These are phyloP conservation scores for Halcyon senegalensis DNA, from an alignment of 2,113 vertebrate genomes.

Conservation along the genomic window DNA sequence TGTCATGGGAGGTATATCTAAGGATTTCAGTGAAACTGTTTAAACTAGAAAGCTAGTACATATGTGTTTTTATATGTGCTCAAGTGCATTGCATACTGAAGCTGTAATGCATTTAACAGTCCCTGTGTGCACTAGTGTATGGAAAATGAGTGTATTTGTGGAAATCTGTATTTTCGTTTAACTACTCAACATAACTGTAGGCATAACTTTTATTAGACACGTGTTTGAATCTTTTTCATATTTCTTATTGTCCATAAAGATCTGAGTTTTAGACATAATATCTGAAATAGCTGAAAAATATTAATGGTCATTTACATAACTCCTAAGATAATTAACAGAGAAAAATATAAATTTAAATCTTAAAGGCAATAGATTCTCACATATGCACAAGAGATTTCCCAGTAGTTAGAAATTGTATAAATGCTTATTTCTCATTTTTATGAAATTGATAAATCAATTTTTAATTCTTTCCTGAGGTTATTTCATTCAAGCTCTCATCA, in stretches of 20 bases:
- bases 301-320: not conserved
- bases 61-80: not conserved
- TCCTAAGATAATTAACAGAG: not conserved
- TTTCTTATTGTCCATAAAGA: not conserved
- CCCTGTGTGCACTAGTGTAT: not conserved
- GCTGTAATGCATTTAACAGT: not conserved
- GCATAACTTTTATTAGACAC: not conserved
- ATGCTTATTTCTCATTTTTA: not conserved
- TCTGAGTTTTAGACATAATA: not conserved
- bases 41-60: not conserved
- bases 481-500: not conserved
- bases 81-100: not conserved
- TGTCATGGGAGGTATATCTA: not conserved
- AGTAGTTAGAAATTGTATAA: not conserved
- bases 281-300: not conserved
- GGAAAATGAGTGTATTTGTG: not conserved
- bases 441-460: not conserved
- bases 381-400: not conserved
- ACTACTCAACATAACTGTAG: not conserved
- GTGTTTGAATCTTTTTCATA: not conserved
- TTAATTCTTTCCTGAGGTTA: not conserved
- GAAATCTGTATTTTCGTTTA: not conserved
- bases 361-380: not conserved
- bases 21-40: not conserved
- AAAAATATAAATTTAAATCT: not conserved